Evolutionary conservation across 2,113 vertebrate genomes (phyloP).

Genomic region (Parus major): DNA sequence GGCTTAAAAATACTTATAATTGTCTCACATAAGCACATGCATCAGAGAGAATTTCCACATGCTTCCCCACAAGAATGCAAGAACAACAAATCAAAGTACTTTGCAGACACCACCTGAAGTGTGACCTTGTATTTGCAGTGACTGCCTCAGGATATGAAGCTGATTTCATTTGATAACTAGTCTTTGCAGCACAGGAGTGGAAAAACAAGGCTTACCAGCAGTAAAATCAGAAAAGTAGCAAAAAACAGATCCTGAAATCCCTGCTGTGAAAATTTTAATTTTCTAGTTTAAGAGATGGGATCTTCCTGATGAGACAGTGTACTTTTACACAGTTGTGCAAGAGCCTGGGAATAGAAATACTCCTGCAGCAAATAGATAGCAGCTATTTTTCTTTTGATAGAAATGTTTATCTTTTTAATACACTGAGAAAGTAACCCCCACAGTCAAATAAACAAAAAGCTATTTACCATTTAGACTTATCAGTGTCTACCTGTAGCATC

Average conservation of each 20-base stretch:
- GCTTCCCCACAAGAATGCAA: background rate
- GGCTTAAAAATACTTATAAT: background rate
- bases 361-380: slow-evolving; percentile 35
- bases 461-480: slow-evolving; percentile 31
- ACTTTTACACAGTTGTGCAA: background rate
- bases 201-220: background rate
- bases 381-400: background rate
- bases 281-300: background rate
- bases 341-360: background rate
- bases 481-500: slow-evolving; percentile 3
- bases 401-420: slow-evolving; percentile 6
- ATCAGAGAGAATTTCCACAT: background rate
- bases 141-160: background rate
- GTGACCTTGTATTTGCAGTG: background rate
- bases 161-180: background rate
- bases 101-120: background rate
- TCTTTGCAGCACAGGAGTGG: background rate
- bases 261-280: background rate
- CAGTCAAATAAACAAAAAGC: slow-evolving; percentile 44
- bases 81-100: background rate
- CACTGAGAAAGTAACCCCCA: background rate
- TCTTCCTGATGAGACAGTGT: background rate
- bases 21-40: background rate
- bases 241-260: background rate
- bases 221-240: background rate